Evolutionary conservation across 2,797 vertebrate species (phyloP).

Genomic region (Arrhamphus sclerolepis): DNA sequence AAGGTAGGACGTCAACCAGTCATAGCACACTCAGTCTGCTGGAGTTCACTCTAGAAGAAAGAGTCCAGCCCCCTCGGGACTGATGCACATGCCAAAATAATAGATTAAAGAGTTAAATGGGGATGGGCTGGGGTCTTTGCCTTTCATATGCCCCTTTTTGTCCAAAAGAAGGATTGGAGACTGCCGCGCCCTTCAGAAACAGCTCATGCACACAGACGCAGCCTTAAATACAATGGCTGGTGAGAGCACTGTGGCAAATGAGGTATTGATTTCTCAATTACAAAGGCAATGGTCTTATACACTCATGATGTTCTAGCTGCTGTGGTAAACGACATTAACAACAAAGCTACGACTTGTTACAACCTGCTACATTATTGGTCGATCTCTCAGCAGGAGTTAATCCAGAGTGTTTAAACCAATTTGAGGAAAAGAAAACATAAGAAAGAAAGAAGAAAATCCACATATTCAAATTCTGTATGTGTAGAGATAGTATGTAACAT

Average conservation of each 20-base stretch:
- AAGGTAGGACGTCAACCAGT: conserved; percentile 84
- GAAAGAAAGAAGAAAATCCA: conserved; percentile 2
- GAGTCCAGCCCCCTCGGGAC: conserved; percentile 26
- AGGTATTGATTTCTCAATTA: conserved; percentile 83
- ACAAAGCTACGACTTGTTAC: conserved; percentile 65
- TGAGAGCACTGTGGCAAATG: conserved; percentile 75
- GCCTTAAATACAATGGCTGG: conserved; percentile 64
- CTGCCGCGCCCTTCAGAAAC: conserved; percentile 55
- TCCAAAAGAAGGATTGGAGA: conserved; percentile 65
- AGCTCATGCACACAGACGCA: conserved; percentile 38
- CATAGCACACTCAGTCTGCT: neutral
- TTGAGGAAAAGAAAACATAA: conserved; percentile 5
- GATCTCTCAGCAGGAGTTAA: conserved; percentile 30
- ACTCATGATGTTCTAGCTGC: conserved; percentile 69
- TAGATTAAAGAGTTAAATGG: conserved; percentile 41
- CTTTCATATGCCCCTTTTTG: conserved; percentile 66
- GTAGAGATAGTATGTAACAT: neutral
- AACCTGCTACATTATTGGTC: conserved; percentile 44
- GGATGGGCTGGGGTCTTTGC: conserved; percentile 53
- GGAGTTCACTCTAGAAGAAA: conserved; percentile 11
- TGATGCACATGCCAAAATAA: conserved; percentile 41
- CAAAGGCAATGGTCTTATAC: conserved; percentile 65
- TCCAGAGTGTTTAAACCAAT: conserved; percentile 25
- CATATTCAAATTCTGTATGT: neutral
- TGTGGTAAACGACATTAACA: conserved; percentile 68